phyloP scores from a whole-genome alignment of 35 echinoderm and acorn worm species.

The Strongylocentrotus purpuratus region DNA sequence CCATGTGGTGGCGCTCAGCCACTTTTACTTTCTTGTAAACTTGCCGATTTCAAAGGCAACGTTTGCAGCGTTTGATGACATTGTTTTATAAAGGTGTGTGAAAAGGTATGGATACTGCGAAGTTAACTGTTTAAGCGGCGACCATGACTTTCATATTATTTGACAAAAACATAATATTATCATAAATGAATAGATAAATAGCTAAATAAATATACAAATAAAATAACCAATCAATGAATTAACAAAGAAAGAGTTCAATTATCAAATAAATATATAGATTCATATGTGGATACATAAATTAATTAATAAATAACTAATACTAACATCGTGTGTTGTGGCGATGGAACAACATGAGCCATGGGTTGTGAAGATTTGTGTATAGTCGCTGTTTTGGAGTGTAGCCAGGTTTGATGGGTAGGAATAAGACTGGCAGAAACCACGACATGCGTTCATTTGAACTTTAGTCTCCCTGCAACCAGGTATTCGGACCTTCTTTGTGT shows the following conservation, averaged over 20 bases:
- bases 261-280: too few relatives aligned
- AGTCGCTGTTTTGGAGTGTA: slow-evolving; percentile 76
- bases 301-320: not conserved
- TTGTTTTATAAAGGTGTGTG: not conserved
- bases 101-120: too few relatives aligned
- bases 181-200: too few relatives aligned
- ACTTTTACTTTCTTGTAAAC: not conserved
- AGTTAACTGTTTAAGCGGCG: too few relatives aligned
- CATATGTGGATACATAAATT: not conserved
- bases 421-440: slow-evolving; percentile 96
- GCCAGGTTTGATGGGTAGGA: slow-evolving; percentile 76
- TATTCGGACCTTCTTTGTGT: slow-evolving; percentile 76
- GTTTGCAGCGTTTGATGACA: not conserved
- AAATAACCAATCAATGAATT: too few relatives aligned
- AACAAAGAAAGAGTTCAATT: too few relatives aligned
- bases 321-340: slow-evolving; percentile 91
- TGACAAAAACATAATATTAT: too few relatives aligned
- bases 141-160: too few relatives aligned
- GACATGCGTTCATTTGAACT: slow-evolving; percentile 89
- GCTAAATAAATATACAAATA: too few relatives aligned
- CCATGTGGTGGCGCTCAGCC: not conserved
- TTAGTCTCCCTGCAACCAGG: slow-evolving; percentile 70
- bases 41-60: not conserved
- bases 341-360: slow-evolving; percentile 96
- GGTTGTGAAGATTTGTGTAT: slow-evolving; percentile 78